phyloP scores from a whole-genome alignment of 2,113 vertebrate genomes.

The Coracopsis vasa region DNA sequence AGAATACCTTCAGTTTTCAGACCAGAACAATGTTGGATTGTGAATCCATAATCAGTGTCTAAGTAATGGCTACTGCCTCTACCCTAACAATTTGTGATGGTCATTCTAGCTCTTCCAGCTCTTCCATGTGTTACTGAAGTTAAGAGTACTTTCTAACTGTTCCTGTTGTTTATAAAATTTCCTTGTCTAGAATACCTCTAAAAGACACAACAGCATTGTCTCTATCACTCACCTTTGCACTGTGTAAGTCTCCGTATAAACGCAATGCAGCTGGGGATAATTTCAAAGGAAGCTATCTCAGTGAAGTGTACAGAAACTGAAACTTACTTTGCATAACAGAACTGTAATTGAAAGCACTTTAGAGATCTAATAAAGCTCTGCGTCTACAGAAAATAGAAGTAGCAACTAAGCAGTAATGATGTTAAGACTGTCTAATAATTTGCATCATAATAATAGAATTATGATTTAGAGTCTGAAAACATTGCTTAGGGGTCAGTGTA shows the following conservation, averaged over 20 bases:
- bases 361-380: background rate
- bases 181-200: background rate
- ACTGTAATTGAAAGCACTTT: background rate
- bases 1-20: background rate
- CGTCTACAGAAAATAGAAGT: background rate
- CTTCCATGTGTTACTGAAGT: background rate
- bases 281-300: background rate
- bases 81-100: background rate
- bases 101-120: background rate
- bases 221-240: background rate
- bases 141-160: background rate
- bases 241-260: background rate
- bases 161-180: background rate
- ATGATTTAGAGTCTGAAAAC: background rate
- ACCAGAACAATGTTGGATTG: background rate
- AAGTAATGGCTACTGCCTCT: background rate
- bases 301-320: background rate
- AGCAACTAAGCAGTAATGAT: background rate
- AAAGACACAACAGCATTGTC: background rate
- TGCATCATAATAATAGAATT: background rate
- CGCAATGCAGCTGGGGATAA: background rate
- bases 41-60: background rate
- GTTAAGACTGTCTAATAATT: background rate
- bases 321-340: constrained; percentile 28
- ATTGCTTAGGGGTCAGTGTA: background rate